phyloP scores from a whole-genome alignment of 2,888 invertebrate species.

The Tinea pellionella region DNA sequence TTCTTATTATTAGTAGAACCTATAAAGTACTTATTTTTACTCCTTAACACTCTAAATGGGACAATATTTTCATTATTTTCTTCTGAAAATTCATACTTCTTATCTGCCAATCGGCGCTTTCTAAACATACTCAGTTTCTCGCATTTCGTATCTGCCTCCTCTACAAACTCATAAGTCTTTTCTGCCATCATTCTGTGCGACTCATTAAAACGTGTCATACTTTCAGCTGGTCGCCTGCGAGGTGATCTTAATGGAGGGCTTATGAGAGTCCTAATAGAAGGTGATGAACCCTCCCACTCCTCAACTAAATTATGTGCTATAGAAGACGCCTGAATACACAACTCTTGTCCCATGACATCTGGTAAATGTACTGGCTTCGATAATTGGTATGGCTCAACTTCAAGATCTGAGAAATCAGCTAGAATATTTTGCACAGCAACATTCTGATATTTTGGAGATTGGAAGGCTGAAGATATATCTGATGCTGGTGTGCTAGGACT shows the following conservation, averaged over 20 bases:
- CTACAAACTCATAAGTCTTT: constrained; percentile 87
- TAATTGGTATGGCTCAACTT: constrained; percentile 62
- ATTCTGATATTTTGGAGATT: constrained; percentile 64
- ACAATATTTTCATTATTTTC: constrained; percentile 77
- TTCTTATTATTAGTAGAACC: constrained; percentile 41
- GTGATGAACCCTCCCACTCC: constrained; percentile 63
- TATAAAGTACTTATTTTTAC: constrained; percentile 62
- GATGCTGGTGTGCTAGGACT: constrained; percentile 49
- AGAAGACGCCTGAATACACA: constrained; percentile 57
- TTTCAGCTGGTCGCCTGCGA: constrained; percentile 55
- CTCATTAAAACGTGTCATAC: constrained; percentile 64
- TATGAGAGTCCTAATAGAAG: constrained; percentile 57
- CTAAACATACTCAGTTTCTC: constrained; percentile 89
- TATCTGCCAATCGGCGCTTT: constrained; percentile 87
- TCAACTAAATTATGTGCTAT: constrained; percentile 61
- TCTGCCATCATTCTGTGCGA: constrained; percentile 71
- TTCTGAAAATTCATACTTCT: constrained; percentile 92
- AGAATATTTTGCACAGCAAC: constrained; percentile 71
- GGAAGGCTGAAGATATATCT: constrained; percentile 51
- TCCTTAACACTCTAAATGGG: constrained; percentile 72
- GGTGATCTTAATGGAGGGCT: constrained; percentile 61
- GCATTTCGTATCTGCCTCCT: constrained; percentile 82
- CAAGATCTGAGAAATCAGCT: constrained; percentile 73
- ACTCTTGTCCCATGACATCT: constrained; percentile 58
- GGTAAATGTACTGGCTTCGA: constrained; percentile 52